phyloP scores from a whole-genome alignment of 1,140 invertebrate species.

The Bradysia coprophila region DNA sequence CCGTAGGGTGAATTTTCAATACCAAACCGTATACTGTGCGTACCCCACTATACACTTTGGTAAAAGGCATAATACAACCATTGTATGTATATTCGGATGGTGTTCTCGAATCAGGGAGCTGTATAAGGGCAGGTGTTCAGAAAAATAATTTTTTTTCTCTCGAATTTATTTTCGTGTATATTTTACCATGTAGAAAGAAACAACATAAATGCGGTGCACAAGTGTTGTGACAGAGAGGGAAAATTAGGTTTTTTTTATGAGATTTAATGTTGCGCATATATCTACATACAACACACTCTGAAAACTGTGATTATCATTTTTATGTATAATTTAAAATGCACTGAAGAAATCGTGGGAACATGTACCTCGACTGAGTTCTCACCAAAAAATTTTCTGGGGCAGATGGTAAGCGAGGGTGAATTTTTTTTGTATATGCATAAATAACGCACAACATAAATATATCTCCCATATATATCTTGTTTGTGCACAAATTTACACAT shows the following conservation, averaged over 20 bases:
- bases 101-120: not conserved
- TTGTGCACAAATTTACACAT: too few species aligned
- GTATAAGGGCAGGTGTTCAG: conserved; percentile 2
- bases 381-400: not conserved
- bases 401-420: conserved; percentile 3
- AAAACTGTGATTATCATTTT: not conserved
- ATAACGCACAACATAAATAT: too few species aligned
- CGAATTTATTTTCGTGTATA: too few species aligned
- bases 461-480: too few species aligned
- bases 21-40: not conserved
- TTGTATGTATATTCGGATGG: too few species aligned
- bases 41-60: not conserved
- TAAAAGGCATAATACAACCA: not conserved
- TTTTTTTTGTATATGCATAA: not conserved
- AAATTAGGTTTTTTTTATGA: not conserved
- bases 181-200: too few species aligned
- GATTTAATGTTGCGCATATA: too few species aligned
- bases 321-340: not conserved
- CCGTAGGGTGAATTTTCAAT: not conserved
- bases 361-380: conserved; percentile 1
- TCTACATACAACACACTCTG: not conserved
- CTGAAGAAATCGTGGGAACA: conserved; percentile 3
- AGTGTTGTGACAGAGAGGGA: not conserved
- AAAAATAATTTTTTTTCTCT: not conserved
- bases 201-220: not conserved